Evolutionary conservation across 2,888 invertebrate genomes (phyloP), one percentile per base, ranked within the genome.

Genomic region (Callyntrura guangdongensis): DNA sequence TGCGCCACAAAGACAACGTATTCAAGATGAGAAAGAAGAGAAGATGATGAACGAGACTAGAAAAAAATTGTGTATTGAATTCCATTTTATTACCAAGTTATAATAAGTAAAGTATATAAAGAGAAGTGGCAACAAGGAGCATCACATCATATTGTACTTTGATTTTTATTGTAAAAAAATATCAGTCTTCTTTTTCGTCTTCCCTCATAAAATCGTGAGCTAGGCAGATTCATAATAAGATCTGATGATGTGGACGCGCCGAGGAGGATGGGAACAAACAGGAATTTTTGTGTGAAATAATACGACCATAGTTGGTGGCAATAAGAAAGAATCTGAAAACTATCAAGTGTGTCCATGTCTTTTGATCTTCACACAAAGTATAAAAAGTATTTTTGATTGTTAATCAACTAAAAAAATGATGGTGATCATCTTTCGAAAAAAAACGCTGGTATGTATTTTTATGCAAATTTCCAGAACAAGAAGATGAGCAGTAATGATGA

Each of bases 391-490:
- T 74, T n/a, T 47, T 74, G 47, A 74, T 74, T 47, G 72, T 74
- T 74, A 74, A 74, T 74, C 72, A 74, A 74, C 20, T 4, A n/a
- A n/a, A n/a, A 22, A 74, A 47, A 74, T 74, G 47, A 74, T 74
- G 47, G 72, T 74, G 72, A 74, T 74, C 72, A 74, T 74, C 72
- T 74, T 74, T 45, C n/a, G n/a, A 45, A 25, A 11, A 2, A 64
- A 25, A 64, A 64, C 25, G n/a, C 25, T 64, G 64, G 22, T 25
- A 74, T 74, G 47, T 74, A 74, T 17, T 74, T 74, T 74, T 74
- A 74, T 74, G 72, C 72, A 82, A 82, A 61, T 59, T 8, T 82
- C 82, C 82, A 82, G 82, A 14, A n/a, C n/a, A n/a, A 22, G 79
- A 82, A 82, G 45, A 82, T 17, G 45, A 82, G 81, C 20, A n/a